phyloP scores from a whole-genome alignment of 2,113 vertebrate species.

The Sisor rabdophorus region DNA sequence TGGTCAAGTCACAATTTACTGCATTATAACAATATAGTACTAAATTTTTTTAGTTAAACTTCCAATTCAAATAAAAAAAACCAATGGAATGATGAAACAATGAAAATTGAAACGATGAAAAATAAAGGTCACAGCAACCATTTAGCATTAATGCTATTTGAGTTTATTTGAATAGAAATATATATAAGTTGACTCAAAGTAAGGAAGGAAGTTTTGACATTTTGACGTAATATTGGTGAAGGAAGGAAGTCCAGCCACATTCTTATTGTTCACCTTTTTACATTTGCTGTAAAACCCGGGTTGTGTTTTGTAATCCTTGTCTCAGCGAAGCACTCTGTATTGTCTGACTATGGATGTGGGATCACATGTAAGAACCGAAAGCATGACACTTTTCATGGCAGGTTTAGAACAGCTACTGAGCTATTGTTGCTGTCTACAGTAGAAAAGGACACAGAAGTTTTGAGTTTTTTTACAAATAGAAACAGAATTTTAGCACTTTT shows the following conservation, averaged over 20 bases:
- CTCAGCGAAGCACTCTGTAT: slow-evolving; percentile 8
- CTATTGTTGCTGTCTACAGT: no score
- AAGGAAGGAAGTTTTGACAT: slow-evolving; percentile 34
- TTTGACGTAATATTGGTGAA: slow-evolving; percentile 26
- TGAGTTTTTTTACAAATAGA: no score
- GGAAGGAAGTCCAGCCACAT: slow-evolving; percentile 44
- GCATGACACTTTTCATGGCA: no score
- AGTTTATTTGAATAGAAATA: neutral
- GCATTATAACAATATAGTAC: neutral
- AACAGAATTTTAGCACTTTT: no score
- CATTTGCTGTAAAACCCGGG: slow-evolving; percentile 15
- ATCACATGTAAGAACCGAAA: neutral
- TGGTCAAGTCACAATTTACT: neutral
- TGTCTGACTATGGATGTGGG: slow-evolving; percentile 18
- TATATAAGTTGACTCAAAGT: neutral
- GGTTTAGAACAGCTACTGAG: no score
- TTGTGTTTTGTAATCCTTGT: slow-evolving; percentile 1
- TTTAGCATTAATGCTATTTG: neutral
- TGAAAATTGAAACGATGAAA: no score
- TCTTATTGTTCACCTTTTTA: slow-evolving; percentile 48
- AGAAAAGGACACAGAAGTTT: no score
- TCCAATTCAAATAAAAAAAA: neutral
- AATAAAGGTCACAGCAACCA: neutral
- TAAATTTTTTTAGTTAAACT: neutral
- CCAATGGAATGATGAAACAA: no score